Evolutionary conservation across 2,113 vertebrate species (phyloP).

Genomic region (Myiopsitta monachus): DNA sequence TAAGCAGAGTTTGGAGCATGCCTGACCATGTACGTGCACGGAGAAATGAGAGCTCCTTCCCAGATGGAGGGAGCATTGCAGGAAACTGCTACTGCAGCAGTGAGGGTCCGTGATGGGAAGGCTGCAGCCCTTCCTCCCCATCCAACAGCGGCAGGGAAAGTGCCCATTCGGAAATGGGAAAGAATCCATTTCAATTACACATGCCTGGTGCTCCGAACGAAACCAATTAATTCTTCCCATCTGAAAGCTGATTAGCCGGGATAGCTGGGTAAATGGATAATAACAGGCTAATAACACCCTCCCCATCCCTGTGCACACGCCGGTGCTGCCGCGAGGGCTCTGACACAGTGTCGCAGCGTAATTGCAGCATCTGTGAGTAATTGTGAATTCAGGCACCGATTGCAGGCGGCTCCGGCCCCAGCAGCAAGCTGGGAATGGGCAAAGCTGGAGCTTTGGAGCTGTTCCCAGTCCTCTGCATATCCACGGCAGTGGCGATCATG

Average conservation of each 20-base stretch:
- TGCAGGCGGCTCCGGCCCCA: accelerated
- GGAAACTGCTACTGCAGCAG: not conserved
- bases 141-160: constrained; percentile 22
- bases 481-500: accelerated
- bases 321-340: not conserved
- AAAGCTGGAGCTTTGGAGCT: not conserved
- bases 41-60: not conserved
- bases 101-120: not conserved
- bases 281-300: constrained; percentile 59
- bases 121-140: not conserved
- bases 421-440: not conserved
- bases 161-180: constrained; percentile 10
- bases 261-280: constrained; percentile 69
- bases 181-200: constrained; percentile 69
- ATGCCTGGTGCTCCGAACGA: constrained; percentile 37
- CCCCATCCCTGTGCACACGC: not conserved
- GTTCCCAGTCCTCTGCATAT: not conserved
- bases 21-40: accelerated
- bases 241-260: constrained; percentile 69
- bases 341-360: not conserved
- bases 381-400: not conserved
- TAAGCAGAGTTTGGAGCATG: not conserved
- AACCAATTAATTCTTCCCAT: constrained; percentile 72
- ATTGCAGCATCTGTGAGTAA: constrained; percentile 58
- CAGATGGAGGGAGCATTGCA: not conserved